phyloP scores from a whole-genome alignment of 2,888 invertebrate species.

The Tachystola acroxantha region DNA sequence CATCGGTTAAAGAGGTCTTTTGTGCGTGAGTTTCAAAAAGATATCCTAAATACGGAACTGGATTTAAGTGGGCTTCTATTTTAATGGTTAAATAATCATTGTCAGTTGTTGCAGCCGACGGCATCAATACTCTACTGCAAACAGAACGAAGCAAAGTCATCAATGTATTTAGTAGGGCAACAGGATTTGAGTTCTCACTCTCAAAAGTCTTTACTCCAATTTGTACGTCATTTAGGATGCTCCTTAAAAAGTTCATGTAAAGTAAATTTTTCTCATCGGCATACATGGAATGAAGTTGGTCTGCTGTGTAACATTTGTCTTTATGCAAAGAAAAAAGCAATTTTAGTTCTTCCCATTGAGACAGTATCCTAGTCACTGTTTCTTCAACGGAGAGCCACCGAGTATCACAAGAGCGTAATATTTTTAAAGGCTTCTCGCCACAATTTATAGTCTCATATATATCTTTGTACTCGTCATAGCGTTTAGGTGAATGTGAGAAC shows the following conservation, averaged over 20 bases:
- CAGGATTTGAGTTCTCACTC: conserved; percentile 11
- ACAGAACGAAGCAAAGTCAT: conserved; percentile 19
- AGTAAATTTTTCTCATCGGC: conserved; percentile 6
- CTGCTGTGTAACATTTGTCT: conserved; percentile 13
- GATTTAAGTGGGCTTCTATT: conserved; percentile 14
- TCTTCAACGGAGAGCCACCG: conserved; percentile 24
- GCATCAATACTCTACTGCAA: conserved; percentile 18
- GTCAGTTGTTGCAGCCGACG: conserved; percentile 16
- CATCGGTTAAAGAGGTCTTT: conserved; percentile 1
- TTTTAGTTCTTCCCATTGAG: conserved; percentile 28
- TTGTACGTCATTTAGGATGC: conserved; percentile 16
- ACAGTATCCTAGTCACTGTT: conserved; percentile 20
- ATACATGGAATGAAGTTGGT: conserved; percentile 7
- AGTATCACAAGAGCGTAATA: neutral
- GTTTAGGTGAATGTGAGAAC: conserved; percentile 26
- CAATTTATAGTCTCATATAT: conserved; percentile 22
- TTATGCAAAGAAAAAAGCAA: conserved; percentile 18
- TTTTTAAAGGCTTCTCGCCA: conserved; percentile 15
- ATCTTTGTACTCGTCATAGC: conserved; percentile 22
- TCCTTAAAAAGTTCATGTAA: conserved; percentile 9
- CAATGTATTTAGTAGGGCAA: conserved; percentile 10
- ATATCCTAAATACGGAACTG: conserved; percentile 16
- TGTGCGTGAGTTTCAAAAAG: conserved; percentile 15
- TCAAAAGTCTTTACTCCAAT: conserved; percentile 11
- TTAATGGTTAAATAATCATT: conserved; percentile 15